phyloP scores from a whole-genome alignment of 2,888 invertebrate species.

The Melieria omissa region DNA sequence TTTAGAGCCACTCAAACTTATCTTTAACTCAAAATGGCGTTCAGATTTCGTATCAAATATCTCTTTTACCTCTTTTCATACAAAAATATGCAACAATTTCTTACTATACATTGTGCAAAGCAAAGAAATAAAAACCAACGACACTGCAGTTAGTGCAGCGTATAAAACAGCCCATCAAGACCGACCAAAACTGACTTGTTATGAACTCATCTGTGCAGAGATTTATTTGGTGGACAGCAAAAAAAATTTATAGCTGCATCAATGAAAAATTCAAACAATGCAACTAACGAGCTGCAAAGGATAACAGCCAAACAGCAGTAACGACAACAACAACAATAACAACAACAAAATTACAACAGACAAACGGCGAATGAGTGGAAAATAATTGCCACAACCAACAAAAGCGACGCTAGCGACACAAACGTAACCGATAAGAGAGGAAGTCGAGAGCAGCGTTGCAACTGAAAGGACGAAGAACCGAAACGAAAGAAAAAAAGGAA shows the following conservation, averaged over 20 bases:
- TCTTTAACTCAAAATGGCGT: too few relatives aligned
- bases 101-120: too few relatives aligned
- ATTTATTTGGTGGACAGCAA: constrained; percentile 24
- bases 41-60: too few relatives aligned
- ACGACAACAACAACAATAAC: not conserved
- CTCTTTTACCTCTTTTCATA: too few relatives aligned
- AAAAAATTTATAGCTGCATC: constrained; percentile 30
- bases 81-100: too few relatives aligned
- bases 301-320: not conserved
- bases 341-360: not conserved
- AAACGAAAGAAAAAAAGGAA: not conserved
- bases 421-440: too few relatives aligned
- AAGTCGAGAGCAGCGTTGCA: too few relatives aligned
- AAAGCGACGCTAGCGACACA: not conserved
- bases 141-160: too few relatives aligned
- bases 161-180: too few relatives aligned
- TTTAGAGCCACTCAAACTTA: too few relatives aligned
- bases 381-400: not conserved
- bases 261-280: constrained; percentile 32
- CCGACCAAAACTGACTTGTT: too few relatives aligned
- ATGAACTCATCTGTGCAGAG: not conserved
- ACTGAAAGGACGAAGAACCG: not conserved
- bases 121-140: too few relatives aligned
- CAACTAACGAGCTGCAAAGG: constrained; percentile 25
- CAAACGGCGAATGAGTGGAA: constrained; percentile 7